These are phyloP conservation scores for Typhlomys cinereus DNA, from an alignment of 2,113 vertebrate species.

Conservation along the genomic window DNA sequence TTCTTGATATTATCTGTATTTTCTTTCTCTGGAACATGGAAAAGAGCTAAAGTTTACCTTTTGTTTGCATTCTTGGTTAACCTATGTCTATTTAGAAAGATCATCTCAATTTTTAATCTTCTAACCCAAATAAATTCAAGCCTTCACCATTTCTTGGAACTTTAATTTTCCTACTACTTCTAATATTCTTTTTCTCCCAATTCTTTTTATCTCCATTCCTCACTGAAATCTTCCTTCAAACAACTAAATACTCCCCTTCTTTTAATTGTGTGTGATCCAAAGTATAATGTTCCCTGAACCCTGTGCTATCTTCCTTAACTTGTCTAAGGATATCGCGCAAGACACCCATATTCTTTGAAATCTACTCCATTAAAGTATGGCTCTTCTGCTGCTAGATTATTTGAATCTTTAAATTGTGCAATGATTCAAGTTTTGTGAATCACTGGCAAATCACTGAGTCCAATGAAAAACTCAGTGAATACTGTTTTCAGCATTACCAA, in stretches of 20 bases:
- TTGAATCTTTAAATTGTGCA: background rate
- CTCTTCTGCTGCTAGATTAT: background rate
- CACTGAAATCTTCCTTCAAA: background rate
- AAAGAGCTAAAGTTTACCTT: background rate
- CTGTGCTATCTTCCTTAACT: background rate
- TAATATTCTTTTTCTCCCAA: background rate
- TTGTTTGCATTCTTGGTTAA: background rate
- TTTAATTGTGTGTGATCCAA: background rate
- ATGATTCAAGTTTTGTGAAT: background rate
- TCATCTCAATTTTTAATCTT: background rate
- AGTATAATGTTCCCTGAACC: too few species aligned
- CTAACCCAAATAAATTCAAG: background rate
- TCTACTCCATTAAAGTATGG: background rate
- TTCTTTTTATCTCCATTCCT: background rate
- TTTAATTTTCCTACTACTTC: background rate
- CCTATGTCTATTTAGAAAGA: background rate
- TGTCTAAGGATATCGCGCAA: background rate
- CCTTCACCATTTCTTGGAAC: background rate
- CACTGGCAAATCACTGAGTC: background rate
- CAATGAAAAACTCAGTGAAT: constrained; percentile 8
- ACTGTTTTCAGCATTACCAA: background rate
- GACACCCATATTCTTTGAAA: background rate
- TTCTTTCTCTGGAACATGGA: background rate
- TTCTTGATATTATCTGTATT: background rate
- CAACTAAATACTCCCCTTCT: background rate